phyloP scores from a whole-genome alignment of 1,140 invertebrate genomes.

The Amyelois transitella region DNA sequence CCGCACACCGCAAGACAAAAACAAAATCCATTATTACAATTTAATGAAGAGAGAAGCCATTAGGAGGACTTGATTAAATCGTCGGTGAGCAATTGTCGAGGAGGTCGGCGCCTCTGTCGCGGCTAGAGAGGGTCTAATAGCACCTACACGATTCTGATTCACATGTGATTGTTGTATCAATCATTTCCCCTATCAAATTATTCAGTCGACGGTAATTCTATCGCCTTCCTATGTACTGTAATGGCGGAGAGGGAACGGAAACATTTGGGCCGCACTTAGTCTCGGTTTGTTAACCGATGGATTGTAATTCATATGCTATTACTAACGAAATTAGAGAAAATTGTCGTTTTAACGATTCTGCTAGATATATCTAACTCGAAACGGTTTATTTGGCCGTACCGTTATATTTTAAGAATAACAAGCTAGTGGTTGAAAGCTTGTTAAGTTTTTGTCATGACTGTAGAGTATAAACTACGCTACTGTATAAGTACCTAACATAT shows the following conservation, averaged over 20 bases:
- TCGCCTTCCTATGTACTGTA: slow-evolving; percentile 48
- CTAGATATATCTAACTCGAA: not conserved
- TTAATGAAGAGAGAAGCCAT: slow-evolving; percentile 69
- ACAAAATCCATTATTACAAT: slow-evolving; percentile 64
- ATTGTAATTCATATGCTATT: slow-evolving; percentile 62
- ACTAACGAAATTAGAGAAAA: slow-evolving; percentile 30
- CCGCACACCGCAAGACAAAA: slow-evolving; percentile 42
- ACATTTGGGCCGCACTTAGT: slow-evolving; percentile 62
- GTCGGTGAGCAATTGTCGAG: slow-evolving; percentile 57
- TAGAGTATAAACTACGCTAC: too few species aligned
- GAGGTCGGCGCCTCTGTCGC: slow-evolving; percentile 44
- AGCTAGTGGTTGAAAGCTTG: not conserved
- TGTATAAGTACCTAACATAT: too few species aligned
- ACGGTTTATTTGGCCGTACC: not conserved
- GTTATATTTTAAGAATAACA: not conserved
- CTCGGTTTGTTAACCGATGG: slow-evolving; percentile 62
- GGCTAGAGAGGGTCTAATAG: slow-evolving; percentile 50
- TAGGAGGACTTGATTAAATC: slow-evolving; percentile 70
- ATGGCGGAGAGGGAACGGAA: slow-evolving; percentile 47
- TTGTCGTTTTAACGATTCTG: slow-evolving; percentile 9
- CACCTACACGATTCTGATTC: slow-evolving; percentile 63
- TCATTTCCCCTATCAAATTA: slow-evolving; percentile 72
- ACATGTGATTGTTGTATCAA: slow-evolving; percentile 71
- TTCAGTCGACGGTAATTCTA: slow-evolving; percentile 68
- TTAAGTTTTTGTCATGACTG: too few species aligned